phyloP scores from a whole-genome alignment of 2,113 vertebrate species.

The Pelmatolapia mariae region DNA sequence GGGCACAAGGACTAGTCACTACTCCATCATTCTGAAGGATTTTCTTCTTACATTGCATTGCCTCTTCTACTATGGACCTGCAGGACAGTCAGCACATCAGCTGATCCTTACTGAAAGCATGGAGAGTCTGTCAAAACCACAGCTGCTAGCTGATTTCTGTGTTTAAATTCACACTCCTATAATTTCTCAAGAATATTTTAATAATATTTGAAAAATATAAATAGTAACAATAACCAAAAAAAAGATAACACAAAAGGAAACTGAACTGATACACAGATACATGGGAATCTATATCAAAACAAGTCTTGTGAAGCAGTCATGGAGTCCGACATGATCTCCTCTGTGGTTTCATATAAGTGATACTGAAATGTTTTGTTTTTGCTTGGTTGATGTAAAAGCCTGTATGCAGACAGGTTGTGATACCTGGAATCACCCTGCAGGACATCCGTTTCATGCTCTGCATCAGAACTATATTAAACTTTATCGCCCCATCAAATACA shows the following conservation, averaged over 20 bases:
- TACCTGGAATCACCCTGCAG: neutral
- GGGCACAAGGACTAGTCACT: slow-evolving; percentile 77
- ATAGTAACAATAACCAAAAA: neutral
- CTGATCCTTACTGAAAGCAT: neutral
- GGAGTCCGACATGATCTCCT: neutral
- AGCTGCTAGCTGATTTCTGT: neutral
- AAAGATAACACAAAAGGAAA: neutral
- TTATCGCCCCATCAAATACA: neutral
- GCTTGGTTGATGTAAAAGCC: neutral
- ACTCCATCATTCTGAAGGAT: slow-evolving; percentile 82
- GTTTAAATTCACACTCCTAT: neutral
- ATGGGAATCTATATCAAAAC: too few relatives aligned
- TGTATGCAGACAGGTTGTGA: neutral
- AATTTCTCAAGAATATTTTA: neutral
- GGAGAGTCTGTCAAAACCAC: neutral
- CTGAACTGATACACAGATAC: neutral
- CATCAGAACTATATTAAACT: neutral
- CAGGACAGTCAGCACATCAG: neutral
- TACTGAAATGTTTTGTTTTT: neutral
- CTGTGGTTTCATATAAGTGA: neutral
- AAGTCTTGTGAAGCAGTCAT: neutral
- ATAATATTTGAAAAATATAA: neutral
- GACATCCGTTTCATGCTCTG: neutral
- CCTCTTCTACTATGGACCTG: slow-evolving; percentile 68
- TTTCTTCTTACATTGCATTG: slow-evolving; percentile 77